A percentile compares a stretch with the other conserved stretches of the same genome.
Evolutionary conservation across 2,797 vertebrate genomes (phyloP).

Genomic region (Sternotherus odoratus): DNA sequence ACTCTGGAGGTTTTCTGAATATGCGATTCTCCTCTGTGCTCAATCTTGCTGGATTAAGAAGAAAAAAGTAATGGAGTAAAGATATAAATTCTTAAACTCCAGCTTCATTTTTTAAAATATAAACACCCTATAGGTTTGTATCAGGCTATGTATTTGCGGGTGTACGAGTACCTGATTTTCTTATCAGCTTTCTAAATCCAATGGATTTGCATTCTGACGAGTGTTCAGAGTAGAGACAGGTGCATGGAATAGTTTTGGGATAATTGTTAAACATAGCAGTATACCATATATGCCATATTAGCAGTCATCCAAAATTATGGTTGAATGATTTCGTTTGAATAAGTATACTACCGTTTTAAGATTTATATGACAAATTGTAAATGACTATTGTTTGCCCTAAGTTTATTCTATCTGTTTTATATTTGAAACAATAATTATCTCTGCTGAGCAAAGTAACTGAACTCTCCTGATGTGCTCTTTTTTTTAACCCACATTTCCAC

Average conservation of each 20-base stretch:
- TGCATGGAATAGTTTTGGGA: neutral
- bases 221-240: neutral
- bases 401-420: neutral
- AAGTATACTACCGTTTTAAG: rapidly evolving
- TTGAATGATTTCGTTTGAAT: neutral
- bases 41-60: neutral
- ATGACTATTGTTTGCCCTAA: neutral
- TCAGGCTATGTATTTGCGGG: neutral
- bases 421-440: neutral
- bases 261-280: neutral
- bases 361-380: neutral
- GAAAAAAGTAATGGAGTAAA: too few species aligned
- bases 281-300: neutral
- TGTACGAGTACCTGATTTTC: neutral
- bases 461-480: neutral
- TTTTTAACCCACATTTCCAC: neutral
- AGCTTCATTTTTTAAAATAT: too few species aligned
- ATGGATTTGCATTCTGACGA: neutral
- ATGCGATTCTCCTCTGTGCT: neutral
- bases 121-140: neutral
- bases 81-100: too few species aligned
- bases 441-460: too few species aligned
- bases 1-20: neutral
- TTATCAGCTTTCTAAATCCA: neutral
- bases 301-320: neutral